phyloP scores from a whole-genome alignment of 2,888 invertebrate genomes.

The Drosophila colorata region DNA sequence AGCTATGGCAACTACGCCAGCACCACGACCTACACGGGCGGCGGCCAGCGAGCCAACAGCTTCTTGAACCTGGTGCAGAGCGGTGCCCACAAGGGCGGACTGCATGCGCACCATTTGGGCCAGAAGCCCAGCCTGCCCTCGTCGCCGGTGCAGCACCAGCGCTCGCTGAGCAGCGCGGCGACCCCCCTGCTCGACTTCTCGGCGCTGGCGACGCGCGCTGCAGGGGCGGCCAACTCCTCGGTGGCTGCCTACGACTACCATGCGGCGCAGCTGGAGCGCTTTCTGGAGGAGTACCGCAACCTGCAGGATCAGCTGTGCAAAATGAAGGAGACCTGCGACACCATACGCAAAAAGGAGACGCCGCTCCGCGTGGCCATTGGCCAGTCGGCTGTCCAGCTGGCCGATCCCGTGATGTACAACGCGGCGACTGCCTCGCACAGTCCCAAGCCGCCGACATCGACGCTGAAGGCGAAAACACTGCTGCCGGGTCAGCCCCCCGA shows the following conservation, averaged over 20 bases:
- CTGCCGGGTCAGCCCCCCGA: slow-evolving; percentile 85
- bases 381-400: slow-evolving; percentile 82
- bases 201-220: slow-evolving; percentile 77
- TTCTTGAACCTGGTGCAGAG: slow-evolving; percentile 89
- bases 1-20: slow-evolving; percentile 83
- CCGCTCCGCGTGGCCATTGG: slow-evolving; percentile 80
- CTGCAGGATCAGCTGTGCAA: slow-evolving; percentile 91
- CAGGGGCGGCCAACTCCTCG: slow-evolving; percentile 84
- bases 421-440: slow-evolving; percentile 77
- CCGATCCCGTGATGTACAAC: slow-evolving; percentile 85
- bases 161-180: slow-evolving; percentile 84
- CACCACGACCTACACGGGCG: slow-evolving; percentile 81
- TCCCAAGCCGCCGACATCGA: slow-evolving; percentile 85
- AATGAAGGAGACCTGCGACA: slow-evolving; percentile 92
- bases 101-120: slow-evolving; percentile 60
- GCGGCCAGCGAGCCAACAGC: slow-evolving; percentile 88
- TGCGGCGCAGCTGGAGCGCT: slow-evolving; percentile 91
- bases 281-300: slow-evolving; percentile 92
- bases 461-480: slow-evolving; percentile 87
- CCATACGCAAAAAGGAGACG: slow-evolving; percentile 86
- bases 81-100: slow-evolving; percentile 72
- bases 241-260: slow-evolving; percentile 90
- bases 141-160: slow-evolving; percentile 87
- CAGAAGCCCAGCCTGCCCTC: slow-evolving; percentile 88
- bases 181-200: slow-evolving; percentile 83